A percentile compares a stretch with the other conserved stretches of the same genome.
phyloP scores from a whole-genome alignment of 2,888 invertebrate species.

The Macrophya alboannulata region DNA sequence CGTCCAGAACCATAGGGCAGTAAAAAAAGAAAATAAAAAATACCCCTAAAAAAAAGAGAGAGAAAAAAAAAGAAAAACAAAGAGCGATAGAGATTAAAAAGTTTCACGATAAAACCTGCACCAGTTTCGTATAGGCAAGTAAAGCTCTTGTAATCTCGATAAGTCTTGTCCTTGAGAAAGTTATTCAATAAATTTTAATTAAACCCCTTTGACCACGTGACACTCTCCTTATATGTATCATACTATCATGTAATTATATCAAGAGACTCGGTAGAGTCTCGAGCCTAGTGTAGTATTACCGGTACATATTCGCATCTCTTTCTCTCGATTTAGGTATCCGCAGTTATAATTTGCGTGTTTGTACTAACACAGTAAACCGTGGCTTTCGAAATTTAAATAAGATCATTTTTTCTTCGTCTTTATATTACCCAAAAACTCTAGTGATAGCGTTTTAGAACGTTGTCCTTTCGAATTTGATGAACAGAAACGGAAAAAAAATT shows the following conservation, averaged over 20 bases:
- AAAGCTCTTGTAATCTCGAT: constrained; percentile 8
- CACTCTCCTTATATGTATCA: neutral
- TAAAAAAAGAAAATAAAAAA: neutral
- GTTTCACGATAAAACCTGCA: constrained; percentile 4
- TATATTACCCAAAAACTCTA: neutral
- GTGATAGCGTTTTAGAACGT: neutral
- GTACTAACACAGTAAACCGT: neutral
- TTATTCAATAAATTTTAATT: constrained; percentile 36
- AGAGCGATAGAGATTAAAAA: neutral
- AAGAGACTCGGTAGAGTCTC: too few relatives aligned
- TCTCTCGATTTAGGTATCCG: neutral
- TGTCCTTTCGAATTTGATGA: neutral
- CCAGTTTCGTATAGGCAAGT: constrained; percentile 6
- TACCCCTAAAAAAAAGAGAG: neutral
- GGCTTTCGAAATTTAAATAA: neutral
- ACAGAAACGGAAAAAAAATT: too few relatives aligned
- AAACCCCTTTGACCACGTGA: neutral
- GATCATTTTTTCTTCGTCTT: neutral
- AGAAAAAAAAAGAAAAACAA: neutral
- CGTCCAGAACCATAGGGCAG: neutral
- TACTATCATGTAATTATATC: constrained; percentile 15
- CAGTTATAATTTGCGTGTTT: neutral
- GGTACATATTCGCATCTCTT: neutral
- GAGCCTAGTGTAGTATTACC: neutral
- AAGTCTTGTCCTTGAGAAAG: constrained; percentile 26